Evolutionary conservation across 2,888 invertebrate species (phyloP), one percentile per base, ranked within the genome.

Genomic region (Leptinotarsa tumamoca): DNA sequence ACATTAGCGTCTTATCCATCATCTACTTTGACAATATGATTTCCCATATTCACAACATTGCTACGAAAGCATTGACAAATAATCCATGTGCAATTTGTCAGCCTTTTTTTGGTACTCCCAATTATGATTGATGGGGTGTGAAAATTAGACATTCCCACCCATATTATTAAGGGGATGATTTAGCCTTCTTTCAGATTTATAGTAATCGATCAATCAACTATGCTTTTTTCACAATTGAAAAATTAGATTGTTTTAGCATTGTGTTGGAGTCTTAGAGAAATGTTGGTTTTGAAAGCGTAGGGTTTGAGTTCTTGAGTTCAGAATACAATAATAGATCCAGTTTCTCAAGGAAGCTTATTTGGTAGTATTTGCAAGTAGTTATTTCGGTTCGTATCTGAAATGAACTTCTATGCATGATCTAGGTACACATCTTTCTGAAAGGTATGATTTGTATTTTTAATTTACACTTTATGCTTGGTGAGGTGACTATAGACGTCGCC

Each of bases 21-120:
- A 73, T 75, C 23, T 58, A 73, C 43, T 74, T 71, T 33, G 69
- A 70, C 70, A 67, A 67, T 56, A 67, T 70, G 67, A 73, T 72
- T 73, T 74, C 68, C 67, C 70, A 63, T 63, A 63, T 72, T 75
- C 63, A 63, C 33, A 63, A 63, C 63, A 63, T 63, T n/a, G 43
- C 13, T 43, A 3, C 5, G 63, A 10, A 10, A n/a, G 7, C n/a
- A n/a, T 63, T 10, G 63, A n/a, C 63, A 63, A 63, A 58, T 58
- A 58, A 58, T 58, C 43, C 63, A n/a, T 43, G 7, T 43, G 63
- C n/a, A 43, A 63, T 63, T 63, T 63, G 63, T 63, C 63, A 63
- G 43, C 33, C 18, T 33, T 63, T 63, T 43, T 33, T 4, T 33
- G 63, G 63, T 33, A 33, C 17, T 33, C 3, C 15, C 27, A 63